Conservation (phyloP, 2,797 vertebrate species). For the Hemibagrus guttatus region DNA sequence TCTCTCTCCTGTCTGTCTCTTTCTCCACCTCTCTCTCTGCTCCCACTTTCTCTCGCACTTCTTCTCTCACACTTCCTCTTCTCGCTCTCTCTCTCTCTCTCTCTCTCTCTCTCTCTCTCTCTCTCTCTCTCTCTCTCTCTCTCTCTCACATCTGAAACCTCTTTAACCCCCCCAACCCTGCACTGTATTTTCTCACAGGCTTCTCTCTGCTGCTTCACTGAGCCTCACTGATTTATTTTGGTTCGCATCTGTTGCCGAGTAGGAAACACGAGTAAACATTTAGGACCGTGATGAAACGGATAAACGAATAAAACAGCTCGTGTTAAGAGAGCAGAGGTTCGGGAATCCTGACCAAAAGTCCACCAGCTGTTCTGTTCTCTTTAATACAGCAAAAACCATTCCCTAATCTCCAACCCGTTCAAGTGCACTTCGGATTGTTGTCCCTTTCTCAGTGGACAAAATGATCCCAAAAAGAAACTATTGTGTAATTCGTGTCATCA, state of each 20-base stretch:
- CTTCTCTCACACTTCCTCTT: not conserved
- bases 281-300: constrained; percentile 66
- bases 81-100: not conserved
- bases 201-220: constrained; percentile 66
- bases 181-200: constrained; percentile 73
- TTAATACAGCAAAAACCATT: constrained; percentile 32
- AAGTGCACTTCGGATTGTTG: not conserved
- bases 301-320: constrained; percentile 46
- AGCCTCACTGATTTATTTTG: constrained; percentile 81
- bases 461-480: not conserved
- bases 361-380: constrained; percentile 57
- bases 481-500: not conserved
- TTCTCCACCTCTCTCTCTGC: not conserved
- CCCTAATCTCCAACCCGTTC: not conserved
- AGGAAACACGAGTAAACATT: constrained; percentile 84
- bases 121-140: constrained; percentile 1
- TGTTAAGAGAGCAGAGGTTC: constrained; percentile 55
- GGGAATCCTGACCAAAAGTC: constrained; percentile 65
- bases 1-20: not conserved
- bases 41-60: not conserved
- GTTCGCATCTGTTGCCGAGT: constrained; percentile 77
- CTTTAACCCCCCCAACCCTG: constrained; percentile 73
- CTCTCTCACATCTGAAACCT: constrained; percentile 75
- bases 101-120: not conserved
- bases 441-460: not conserved